Evolutionary conservation across 1,140 invertebrate genomes (phyloP).

Genomic region (Drosophila ironensis): DNA sequence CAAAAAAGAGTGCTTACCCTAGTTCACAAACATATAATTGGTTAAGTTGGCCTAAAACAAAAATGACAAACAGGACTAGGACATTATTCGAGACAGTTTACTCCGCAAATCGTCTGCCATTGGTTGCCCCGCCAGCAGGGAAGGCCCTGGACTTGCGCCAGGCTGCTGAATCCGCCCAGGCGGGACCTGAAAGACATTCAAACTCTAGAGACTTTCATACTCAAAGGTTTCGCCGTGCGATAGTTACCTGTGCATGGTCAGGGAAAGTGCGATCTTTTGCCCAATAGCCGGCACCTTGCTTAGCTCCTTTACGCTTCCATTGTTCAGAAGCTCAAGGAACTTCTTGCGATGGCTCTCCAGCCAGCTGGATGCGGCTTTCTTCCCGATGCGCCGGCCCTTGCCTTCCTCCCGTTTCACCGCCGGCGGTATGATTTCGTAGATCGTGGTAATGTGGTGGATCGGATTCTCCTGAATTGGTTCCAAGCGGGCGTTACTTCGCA

Average conservation of each 20-base stretch:
- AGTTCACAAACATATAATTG: no score
- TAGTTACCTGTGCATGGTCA: constrained; percentile 26
- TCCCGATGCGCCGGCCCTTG: not conserved
- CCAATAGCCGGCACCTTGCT: constrained; percentile 46
- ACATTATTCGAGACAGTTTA: not conserved
- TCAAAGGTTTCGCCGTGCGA: not conserved
- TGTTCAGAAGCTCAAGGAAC: not conserved
- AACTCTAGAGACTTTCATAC: no score
- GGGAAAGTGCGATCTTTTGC: constrained; percentile 36
- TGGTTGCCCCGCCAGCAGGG: not conserved
- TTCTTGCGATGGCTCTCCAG: not conserved
- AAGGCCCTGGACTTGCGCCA: not conserved
- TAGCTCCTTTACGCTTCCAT: not conserved
- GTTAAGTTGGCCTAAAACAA: not conserved
- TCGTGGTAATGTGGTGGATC: not conserved
- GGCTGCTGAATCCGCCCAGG: not conserved
- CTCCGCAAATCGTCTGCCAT: not conserved
- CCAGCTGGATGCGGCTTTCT: not conserved
- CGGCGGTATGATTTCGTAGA: not conserved
- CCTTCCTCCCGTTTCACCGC: not conserved
- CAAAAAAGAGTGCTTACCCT: no score
- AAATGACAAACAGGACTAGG: not conserved
- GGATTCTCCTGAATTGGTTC: not conserved
- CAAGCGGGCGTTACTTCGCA: not conserved
- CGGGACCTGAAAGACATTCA: not conserved